Conservation (phyloP, 2,888 invertebrate genomes). For the Eremobia ochroleuca region DNA sequence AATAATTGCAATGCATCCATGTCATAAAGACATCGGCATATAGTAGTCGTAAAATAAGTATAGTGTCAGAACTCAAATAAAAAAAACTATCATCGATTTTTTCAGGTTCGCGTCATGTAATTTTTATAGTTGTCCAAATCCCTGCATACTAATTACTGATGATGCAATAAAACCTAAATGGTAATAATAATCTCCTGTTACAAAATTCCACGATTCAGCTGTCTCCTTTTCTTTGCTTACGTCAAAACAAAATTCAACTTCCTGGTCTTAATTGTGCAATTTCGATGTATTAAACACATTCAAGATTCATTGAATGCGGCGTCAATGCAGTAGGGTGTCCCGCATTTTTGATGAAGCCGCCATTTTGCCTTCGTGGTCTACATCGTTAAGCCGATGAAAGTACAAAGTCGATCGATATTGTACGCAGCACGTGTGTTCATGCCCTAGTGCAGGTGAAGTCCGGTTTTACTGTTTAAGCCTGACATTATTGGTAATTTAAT, state of each 20-base stretch:
- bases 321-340: slow-evolving; percentile 41
- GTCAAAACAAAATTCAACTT: slow-evolving; percentile 43
- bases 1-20: not conserved
- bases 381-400: slow-evolving; percentile 55
- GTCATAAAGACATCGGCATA: not conserved
- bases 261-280: slow-evolving; percentile 48
- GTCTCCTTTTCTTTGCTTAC: slow-evolving; percentile 37
- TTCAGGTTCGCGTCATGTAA: slow-evolving; percentile 5
- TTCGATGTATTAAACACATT: slow-evolving; percentile 46
- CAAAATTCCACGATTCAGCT: slow-evolving; percentile 21
- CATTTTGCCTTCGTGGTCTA: slow-evolving; percentile 48
- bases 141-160: slow-evolving; percentile 47
- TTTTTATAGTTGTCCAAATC: slow-evolving; percentile 48
- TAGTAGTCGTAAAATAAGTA: not conserved
- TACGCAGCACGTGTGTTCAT: slow-evolving; percentile 32
- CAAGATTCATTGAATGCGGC: slow-evolving; percentile 49
- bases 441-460: slow-evolving; percentile 48
- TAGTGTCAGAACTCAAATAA: not conserved
- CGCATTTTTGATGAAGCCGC: slow-evolving; percentile 55
- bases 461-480: slow-evolving; percentile 35
- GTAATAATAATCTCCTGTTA: slow-evolving; percentile 38
- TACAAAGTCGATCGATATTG: slow-evolving; percentile 53
- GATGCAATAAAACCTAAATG: slow-evolving; percentile 21
- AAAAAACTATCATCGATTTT: slow-evolving; percentile 22
- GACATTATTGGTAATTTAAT: slow-evolving; percentile 34